phyloP scores from a whole-genome alignment of 2,797 vertebrate species.

The Neosilurus mollespiculum region DNA sequence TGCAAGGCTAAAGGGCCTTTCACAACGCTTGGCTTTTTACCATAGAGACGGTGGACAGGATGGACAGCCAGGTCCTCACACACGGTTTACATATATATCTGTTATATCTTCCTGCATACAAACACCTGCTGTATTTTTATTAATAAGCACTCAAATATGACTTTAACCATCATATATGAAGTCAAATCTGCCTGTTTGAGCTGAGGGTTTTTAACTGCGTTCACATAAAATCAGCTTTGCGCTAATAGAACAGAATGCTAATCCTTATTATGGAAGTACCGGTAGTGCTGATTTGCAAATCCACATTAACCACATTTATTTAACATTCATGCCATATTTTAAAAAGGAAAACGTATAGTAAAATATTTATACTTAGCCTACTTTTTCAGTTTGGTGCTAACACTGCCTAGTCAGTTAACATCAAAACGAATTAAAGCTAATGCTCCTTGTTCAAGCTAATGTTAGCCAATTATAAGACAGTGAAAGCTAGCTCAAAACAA shows the following conservation, averaged over 20 bases:
- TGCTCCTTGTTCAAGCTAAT: not conserved
- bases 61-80: not conserved
- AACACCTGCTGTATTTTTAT: not conserved
- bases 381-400: not conserved
- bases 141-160: not conserved
- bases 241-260: not conserved
- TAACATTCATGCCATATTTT: not conserved
- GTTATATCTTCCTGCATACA: not conserved
- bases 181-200: not conserved
- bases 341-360: not conserved
- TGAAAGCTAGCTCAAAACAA: too few relatives aligned
- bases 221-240: not conserved
- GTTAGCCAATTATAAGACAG: too few relatives aligned
- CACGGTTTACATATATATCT: not conserved
- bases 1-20: constrained; percentile 5
- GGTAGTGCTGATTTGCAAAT: not conserved
- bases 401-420: not conserved
- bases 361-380: not conserved
- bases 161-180: not conserved
- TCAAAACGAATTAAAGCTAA: not conserved
- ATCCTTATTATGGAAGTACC: not conserved
- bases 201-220: not conserved
- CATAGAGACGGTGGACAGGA: not conserved
- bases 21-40: not conserved
- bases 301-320: not conserved